Evolutionary conservation across 2,113 vertebrate species (phyloP).

Genomic region (Entomyzon cyanotis): DNA sequence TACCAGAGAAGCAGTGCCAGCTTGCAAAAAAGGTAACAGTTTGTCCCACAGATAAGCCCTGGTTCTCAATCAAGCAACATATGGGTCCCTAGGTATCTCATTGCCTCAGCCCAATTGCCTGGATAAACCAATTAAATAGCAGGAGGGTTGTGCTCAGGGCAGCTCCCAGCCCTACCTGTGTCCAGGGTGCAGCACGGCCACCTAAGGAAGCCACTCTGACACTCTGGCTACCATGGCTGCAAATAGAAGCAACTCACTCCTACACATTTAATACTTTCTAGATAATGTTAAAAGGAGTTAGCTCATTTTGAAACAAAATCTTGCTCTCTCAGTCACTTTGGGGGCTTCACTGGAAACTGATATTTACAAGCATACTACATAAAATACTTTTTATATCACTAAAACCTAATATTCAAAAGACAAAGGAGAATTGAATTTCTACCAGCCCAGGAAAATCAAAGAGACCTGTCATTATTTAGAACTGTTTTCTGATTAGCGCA

Average conservation of each 20-base stretch:
- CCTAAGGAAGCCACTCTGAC: not conserved
- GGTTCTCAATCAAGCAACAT: not conserved
- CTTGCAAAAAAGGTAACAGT: not conserved
- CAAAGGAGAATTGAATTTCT: not conserved
- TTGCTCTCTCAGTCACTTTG: not conserved
- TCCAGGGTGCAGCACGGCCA: accelerated
- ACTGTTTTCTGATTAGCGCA: slow-evolving; percentile 25
- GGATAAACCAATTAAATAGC: not conserved
- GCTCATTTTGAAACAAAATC: not conserved
- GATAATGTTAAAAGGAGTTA: not conserved
- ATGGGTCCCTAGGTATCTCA: not conserved
- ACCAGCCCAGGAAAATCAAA: not conserved
- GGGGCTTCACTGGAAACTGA: not conserved
- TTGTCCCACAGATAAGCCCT: not conserved
- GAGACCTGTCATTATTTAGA: slow-evolving; percentile 8
- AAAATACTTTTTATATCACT: not conserved
- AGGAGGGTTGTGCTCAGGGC: not conserved
- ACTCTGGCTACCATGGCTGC: accelerated
- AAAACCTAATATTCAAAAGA: not conserved
- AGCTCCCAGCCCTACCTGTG: not conserved
- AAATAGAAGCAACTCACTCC: not conserved
- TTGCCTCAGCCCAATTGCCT: not conserved
- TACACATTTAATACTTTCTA: not conserved
- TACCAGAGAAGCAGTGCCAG: not conserved
- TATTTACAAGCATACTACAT: not conserved